Base-by-base conservation (phyloP, 2,888 invertebrate genomes). In the Macaria notata region DNA sequence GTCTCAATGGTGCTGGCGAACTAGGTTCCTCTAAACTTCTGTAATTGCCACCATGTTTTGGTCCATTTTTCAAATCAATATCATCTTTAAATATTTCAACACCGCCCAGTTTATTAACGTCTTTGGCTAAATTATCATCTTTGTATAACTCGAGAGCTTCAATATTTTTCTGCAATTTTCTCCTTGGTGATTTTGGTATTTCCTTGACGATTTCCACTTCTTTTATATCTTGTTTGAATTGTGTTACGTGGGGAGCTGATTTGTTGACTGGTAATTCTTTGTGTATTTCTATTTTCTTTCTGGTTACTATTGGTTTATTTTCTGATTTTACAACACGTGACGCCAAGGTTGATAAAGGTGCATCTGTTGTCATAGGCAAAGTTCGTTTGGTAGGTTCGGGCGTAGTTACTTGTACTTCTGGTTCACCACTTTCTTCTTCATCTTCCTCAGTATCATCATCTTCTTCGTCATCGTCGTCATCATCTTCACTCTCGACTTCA, bases 41-140 rank as follows among this genome's bases (percentile, higher is more conserved):
- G 55, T 91, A 91, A 63, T 92, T 92, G 31, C 92, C 92, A 44
- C 92, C 92, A 68, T 91, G 91, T 64, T 75, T 83, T 5, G 88
- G 89, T 4, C 86, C 84, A 31, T 75, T 75, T 31, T 73, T 74
- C 3, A 87, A 60, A 62, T 88, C 78, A 50, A 88, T 66, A 52
- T 81, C 76, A 61, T 84, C 79, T 61, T 75, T 80, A 51, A 92
- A 91, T 65, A 92, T 73, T 78, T 92, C 92, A 9, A 92, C 85
- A 46, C 84, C 87, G 7, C 83, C 80, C 55, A 90, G 69, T 66
- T 85, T 83, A 63, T 91, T 91, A 30, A 91, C 73, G 55, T 89
- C 84, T 69, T 83, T 81, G 36, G 90, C 88, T 60, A 91, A 75
- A 30, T 84, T 81, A 45, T 88, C 86, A 60, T 90, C 88, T 74